Evolutionary conservation across 2,888 invertebrate species (phyloP).

Genomic region (Ectemnius continuus): DNA sequence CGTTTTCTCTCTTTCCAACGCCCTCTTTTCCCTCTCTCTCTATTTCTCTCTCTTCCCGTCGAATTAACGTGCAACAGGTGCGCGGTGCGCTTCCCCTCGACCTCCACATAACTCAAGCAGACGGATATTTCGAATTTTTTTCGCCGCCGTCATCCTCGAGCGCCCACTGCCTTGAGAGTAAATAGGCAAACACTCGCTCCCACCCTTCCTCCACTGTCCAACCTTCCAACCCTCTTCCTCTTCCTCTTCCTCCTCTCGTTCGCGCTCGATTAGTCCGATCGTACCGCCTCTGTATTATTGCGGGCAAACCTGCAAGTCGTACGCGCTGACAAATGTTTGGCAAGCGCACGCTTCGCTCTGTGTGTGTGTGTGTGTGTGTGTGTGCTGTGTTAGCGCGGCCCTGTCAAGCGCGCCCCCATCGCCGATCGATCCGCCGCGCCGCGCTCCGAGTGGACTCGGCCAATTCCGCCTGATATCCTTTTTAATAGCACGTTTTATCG

Average conservation of each 20-base stretch:
- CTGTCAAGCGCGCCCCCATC: no score
- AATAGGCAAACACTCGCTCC: not conserved
- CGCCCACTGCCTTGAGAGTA: not conserved
- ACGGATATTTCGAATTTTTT: slow-evolving; percentile 59
- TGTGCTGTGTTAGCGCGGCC: no score
- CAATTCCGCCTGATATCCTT: no score
- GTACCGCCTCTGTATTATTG: not conserved
- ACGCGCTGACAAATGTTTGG: slow-evolving; percentile 3
- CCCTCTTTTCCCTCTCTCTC: slow-evolving; percentile 7
- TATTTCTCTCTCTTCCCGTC: slow-evolving; percentile 54
- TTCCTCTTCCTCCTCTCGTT: no score
- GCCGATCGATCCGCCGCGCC: no score
- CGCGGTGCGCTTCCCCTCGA: slow-evolving; percentile 48
- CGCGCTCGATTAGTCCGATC: not conserved
- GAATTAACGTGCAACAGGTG: slow-evolving; percentile 74
- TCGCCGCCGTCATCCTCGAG: slow-evolving; percentile 24
- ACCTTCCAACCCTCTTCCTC: no score
- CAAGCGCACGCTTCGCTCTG: no score
- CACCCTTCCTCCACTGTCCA: not conserved
- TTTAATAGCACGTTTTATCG: no score
- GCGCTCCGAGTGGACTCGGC: no score
- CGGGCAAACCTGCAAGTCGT: not conserved
- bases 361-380: no score
- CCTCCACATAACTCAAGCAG: slow-evolving; percentile 52
- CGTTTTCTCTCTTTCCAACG: not conserved